phyloP scores from a whole-genome alignment of 2,797 vertebrate genomes.

The Macropus fuliginosus region DNA sequence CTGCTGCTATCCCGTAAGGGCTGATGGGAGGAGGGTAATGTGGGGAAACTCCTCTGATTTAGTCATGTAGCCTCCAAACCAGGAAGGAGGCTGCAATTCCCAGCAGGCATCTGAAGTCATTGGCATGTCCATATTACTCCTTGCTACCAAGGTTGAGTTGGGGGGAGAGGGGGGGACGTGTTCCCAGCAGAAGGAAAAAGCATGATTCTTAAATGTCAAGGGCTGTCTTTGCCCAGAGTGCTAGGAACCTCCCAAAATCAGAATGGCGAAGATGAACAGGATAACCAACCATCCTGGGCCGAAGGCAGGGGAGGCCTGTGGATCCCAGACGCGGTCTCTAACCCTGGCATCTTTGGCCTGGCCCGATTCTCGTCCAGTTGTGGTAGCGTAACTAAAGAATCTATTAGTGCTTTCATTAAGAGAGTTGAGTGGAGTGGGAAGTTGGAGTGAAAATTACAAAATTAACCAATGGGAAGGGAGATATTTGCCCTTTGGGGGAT shows the following conservation, averaged over 20 bases:
- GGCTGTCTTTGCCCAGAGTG: background rate
- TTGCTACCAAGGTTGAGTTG: background rate
- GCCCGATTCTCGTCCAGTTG: background rate
- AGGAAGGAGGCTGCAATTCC: background rate
- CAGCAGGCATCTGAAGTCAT: background rate
- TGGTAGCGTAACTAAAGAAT: slow-evolving; percentile 32
- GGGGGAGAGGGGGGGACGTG: too few species aligned
- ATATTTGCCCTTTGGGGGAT: background rate
- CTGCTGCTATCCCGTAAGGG: background rate
- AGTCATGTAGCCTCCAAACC: background rate
- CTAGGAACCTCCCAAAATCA: background rate
- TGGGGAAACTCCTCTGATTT: background rate
- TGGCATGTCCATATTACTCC: slow-evolving; percentile 16
- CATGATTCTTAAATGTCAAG: background rate
- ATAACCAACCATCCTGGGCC: background rate
- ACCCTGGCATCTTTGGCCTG: background rate
- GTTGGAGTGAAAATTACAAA: background rate
- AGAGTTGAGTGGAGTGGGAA: background rate
- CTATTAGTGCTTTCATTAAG: slow-evolving; percentile 5
- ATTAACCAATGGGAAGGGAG: slow-evolving; percentile 6
- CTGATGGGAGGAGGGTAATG: background rate
- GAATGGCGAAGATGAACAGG: slow-evolving; percentile 29
- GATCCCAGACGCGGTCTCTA: slow-evolving; percentile 8
- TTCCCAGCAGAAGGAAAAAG: background rate
- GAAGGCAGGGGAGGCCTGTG: background rate